phyloP scores from a whole-genome alignment of 2,113 vertebrate species.

The Tetrax tetrax region DNA sequence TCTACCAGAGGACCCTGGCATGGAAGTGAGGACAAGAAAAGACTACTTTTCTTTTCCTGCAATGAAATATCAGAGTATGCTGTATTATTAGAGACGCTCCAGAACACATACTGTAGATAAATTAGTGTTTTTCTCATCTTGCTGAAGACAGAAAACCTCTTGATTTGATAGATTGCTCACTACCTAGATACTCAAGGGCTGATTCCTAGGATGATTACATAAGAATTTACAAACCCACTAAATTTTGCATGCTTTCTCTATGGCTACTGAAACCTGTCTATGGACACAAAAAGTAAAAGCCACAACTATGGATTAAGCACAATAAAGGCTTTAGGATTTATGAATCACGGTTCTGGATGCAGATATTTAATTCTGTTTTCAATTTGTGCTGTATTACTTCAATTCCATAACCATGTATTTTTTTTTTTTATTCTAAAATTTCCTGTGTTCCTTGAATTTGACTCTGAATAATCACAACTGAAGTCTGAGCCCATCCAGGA shows the following conservation, averaged over 20 bases:
- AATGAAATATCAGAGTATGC: not conserved
- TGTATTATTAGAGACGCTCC: not conserved
- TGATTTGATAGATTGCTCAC: not conserved
- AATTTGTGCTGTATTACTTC: not conserved
- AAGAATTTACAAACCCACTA: not conserved
- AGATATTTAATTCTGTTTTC: not conserved
- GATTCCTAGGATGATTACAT: not conserved
- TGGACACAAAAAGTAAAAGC: not conserved
- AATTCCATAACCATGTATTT: not conserved
- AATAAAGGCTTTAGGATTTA: not conserved
- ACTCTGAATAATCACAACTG: not conserved
- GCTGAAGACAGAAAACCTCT: not conserved
- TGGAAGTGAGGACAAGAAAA: not conserved
- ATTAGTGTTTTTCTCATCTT: not conserved
- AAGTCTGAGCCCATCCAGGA: not conserved
- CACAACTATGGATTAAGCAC: not conserved
- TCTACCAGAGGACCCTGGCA: not conserved
- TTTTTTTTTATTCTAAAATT: not conserved
- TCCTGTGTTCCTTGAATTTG: not conserved
- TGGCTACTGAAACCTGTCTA: not conserved
- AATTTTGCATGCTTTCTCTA: not conserved
- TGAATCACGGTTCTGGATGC: not conserved
- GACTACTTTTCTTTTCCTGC: not conserved
- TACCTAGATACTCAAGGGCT: not conserved
- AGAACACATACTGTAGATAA: not conserved